Evolutionary conservation across 2,888 invertebrate genomes (phyloP), one percentile per base, ranked within the genome.

Genomic region (Ochropleura leucogaster): DNA sequence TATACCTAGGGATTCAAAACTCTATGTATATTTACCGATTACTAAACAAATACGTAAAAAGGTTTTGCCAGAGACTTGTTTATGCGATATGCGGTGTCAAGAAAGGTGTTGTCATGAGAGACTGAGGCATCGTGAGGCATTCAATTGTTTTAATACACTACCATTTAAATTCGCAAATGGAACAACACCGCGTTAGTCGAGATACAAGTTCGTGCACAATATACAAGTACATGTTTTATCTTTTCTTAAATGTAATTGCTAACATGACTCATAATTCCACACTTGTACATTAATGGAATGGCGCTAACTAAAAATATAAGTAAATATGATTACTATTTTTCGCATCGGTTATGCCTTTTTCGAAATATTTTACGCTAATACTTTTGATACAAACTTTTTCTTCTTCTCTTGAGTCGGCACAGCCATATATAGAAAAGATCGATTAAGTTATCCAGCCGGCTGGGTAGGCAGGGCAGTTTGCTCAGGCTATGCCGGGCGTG

Each of bases 351-450:
- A 53, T 18, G 9, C 14, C 14, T 44, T 16, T 55, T 16, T 40
- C 4, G 20, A 4, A 8, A 8, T 18, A 18, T 16, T 49, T 49
- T 44, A 20, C 20, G 12, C 57, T 49, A 51, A 51, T 4, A 18
- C 30, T 30, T 20, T 44, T 20, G 46, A 30, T 69, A 55, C 47
- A 46, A 66, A 73, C 73, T 80, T 77, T 62, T 66, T 80, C 79
- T 51, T 77, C 77, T 80, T 73, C 74, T 77, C 80, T 55, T 16
- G 14, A 49, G 49, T 44, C 18, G 62, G 42, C n/a, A 76, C 47
- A 76, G 20, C 51, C 49, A 18, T 47, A 18, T 47, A 44, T 40
- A 55, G 74, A 77, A 66, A 77, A 80, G 66, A 77, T 40, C 9
- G 66, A 77, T 57, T 51, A 66, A 77, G 80, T 77, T 74, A 63